Percentiles rank a stretch among this genome's conserved stretches.
phyloP scores from a whole-genome alignment of 2,888 invertebrate species.

The Plagodis dolabraria region DNA sequence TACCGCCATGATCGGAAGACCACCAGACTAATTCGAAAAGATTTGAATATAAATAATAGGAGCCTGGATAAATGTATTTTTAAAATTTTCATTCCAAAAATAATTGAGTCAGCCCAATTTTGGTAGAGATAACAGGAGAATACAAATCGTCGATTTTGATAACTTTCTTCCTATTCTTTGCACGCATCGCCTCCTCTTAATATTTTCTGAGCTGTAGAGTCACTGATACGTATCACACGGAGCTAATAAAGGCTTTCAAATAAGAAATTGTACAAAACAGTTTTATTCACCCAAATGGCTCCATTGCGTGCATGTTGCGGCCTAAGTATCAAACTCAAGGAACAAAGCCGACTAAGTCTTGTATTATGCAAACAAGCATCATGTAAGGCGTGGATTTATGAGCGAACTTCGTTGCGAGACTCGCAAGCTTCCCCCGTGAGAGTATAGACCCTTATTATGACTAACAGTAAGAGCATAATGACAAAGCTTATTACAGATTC shows the following conservation, averaged over 20 bases:
- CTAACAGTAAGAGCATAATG: conserved; percentile 20
- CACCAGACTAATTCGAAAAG: no score
- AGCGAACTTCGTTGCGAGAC: conserved; percentile 77
- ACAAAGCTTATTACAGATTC: background rate
- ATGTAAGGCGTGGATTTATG: conserved; percentile 83
- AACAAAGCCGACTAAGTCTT: conserved; percentile 81
- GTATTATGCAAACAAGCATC: conserved; percentile 84
- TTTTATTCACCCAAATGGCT: conserved; percentile 9
- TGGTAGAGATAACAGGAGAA: no score
- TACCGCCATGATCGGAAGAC: no score
- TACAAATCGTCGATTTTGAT: no score
- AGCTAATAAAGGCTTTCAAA: background rate
- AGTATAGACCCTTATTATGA: conserved; percentile 50
- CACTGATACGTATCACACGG: no score
- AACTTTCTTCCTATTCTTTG: no score
- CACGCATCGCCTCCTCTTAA: no score
- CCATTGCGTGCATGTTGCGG: conserved; percentile 26
- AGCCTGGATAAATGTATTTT: no score
- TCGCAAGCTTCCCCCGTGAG: conserved; percentile 69
- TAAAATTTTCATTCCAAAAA: no score
- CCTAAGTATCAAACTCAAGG: conserved; percentile 67
- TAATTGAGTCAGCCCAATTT: no score
- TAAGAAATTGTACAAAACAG: background rate
- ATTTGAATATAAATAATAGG: no score
- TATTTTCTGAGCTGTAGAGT: no score